A percentile compares a stretch with the other conserved stretches of the same genome.
Evolutionary conservation across 2,888 invertebrate species (phyloP).

Genomic region (Incurvaria masculella): DNA sequence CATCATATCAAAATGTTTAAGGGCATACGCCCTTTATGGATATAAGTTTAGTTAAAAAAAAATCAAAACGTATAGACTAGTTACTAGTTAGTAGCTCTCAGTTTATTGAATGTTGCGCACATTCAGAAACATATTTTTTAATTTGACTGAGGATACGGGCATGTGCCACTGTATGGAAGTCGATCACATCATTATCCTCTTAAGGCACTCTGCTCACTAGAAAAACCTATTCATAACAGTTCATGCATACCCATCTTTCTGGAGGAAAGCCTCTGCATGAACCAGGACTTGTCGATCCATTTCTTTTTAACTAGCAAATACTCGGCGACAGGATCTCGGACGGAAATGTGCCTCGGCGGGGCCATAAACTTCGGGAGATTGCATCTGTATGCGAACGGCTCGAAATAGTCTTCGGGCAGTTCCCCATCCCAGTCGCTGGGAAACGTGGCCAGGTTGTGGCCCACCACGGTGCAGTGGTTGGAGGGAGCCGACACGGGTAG

Average conservation of each 20-base stretch:
- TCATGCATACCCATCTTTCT: constrained; percentile 15
- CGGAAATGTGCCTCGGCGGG: constrained; percentile 22
- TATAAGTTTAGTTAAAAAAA: too few species aligned
- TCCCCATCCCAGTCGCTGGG: constrained; percentile 39
- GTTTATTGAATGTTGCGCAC: neutral
- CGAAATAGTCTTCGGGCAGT: constrained; percentile 32
- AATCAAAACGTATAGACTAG: too few species aligned
- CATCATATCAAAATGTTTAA: too few species aligned
- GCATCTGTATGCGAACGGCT: constrained; percentile 33
- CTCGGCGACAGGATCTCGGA: constrained; percentile 33
- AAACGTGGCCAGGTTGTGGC: constrained; percentile 31
- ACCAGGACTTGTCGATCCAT: constrained; percentile 24
- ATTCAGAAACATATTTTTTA: too few species aligned
- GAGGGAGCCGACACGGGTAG: constrained; percentile 14
- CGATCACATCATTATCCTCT: too few species aligned
- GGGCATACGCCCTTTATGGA: too few species aligned
- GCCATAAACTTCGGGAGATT: constrained; percentile 34
- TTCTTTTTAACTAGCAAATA: constrained; percentile 28
- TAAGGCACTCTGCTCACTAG: neutral
- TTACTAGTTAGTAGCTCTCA: neutral
- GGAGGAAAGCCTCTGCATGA: constrained; percentile 21
- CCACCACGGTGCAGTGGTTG: constrained; percentile 26
- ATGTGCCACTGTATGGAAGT: too few species aligned
- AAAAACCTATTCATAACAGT: neutral
- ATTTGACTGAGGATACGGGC: too few species aligned